Conservation (phyloP, 2,113 vertebrate species). For the Barnardius zonarius region DNA sequence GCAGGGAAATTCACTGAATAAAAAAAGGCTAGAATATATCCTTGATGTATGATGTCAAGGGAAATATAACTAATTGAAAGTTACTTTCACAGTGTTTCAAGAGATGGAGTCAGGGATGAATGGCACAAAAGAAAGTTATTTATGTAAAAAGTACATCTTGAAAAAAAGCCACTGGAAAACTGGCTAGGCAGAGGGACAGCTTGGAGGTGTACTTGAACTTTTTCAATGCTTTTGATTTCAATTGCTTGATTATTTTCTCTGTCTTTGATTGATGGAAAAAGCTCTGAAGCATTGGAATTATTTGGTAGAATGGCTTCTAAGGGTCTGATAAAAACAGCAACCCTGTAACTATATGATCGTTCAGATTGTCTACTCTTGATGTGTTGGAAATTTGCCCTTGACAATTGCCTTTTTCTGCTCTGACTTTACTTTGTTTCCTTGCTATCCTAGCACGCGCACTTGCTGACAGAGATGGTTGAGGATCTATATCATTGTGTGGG, state of each 20-base stretch:
- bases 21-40: neutral
- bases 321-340: constrained; percentile 2
- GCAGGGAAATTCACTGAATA: neutral
- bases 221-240: neutral
- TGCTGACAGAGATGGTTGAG: neutral
- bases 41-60: neutral
- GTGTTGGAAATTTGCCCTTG: neutral
- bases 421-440: neutral
- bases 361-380: neutral
- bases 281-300: neutral
- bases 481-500: neutral
- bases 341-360: neutral
- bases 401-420: neutral
- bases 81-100: neutral
- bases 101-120: neutral
- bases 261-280: neutral
- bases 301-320: neutral
- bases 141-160: neutral
- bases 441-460: neutral
- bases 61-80: neutral
- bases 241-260: neutral
- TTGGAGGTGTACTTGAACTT: neutral
- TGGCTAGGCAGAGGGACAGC: neutral
- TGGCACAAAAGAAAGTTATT: neutral
- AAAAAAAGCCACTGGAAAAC: neutral